Evolutionary conservation across 37 sponge, comb jelly and placozoan species (phyloP), one percentile per base, ranked within the genome.

Genomic region (Diacarnus erythraeanus): DNA sequence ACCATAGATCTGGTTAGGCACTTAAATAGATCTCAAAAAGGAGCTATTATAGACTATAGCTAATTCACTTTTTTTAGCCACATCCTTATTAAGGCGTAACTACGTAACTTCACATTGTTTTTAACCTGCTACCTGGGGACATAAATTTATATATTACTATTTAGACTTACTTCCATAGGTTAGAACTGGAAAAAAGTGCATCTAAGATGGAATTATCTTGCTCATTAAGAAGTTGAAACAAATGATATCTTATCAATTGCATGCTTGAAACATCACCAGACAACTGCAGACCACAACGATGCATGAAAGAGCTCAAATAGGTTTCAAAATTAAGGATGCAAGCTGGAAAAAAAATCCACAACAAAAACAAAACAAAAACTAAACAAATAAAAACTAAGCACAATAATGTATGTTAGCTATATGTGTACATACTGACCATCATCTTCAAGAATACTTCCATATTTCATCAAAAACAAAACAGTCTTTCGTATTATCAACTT

Each of bases 191-290:
- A 29, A 64, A 9, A 10, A 88, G 72, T 35, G 74, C 76, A 27
- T 88, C 73, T 20, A 88, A 57, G 9, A 88, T 6, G 31, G 72
- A 81, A 72, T 41, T 44, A 41, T 88, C 88, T 33, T 88, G 77
- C 21, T 81, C 88, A 38, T 30, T 38, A n/a, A 88, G 59, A 1
- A 87, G 38, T 42, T 80, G 61, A 34, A 79, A 54, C 3, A 80
- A 12, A 23, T 6, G 38, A 43, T 23, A n/a, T 42, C 43, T 38
- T 37, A 57, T 12, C 25, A 34, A 56, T 29, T 10, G 58, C 35
- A 57, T 33, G 31, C 66, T 10, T 10, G 66, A 33, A 3, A 10
- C 74, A n/a, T 29, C 41, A 59, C 42, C 42, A 31, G 30, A 21
- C 27, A 22, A 31, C 39, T 51, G 40, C 38, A 76, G 76, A 20